Conservation (phyloP, 2,797 vertebrate genomes). For the Aplochiton taeniatus region DNA sequence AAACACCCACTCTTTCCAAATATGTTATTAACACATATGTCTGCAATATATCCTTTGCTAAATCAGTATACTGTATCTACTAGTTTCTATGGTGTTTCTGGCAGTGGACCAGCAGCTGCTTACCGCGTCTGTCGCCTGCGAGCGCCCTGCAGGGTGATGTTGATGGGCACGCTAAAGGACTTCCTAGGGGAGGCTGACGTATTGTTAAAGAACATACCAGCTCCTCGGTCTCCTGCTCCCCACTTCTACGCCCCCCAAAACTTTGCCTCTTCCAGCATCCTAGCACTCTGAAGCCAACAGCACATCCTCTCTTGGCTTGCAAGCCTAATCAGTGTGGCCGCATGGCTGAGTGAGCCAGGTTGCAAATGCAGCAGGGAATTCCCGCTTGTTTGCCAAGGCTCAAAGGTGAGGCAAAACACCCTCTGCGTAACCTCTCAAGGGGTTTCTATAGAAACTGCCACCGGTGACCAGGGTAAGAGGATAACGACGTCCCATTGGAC, state of each 20-base stretch:
- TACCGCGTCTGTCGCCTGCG: constrained; percentile 77
- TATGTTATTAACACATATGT: background rate
- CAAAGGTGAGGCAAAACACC: constrained; percentile 66
- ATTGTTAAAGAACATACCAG: constrained; percentile 66
- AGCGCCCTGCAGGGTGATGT: constrained; percentile 80
- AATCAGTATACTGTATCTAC: too few relatives aligned
- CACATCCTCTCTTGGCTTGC: constrained; percentile 33
- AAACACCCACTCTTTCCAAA: constrained; percentile 1
- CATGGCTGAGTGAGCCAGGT: constrained; percentile 19
- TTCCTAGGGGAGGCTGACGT: constrained; percentile 63
- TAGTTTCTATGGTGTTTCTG: too few relatives aligned
- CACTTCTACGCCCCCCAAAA: constrained; percentile 4
- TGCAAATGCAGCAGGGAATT: constrained; percentile 42
- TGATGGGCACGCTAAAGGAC: constrained; percentile 81
- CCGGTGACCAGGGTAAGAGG: constrained; percentile 65
- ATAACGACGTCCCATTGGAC: constrained; percentile 75
- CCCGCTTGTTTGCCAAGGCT: constrained; percentile 23
- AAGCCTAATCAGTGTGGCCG: constrained; percentile 1
- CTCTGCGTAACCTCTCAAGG: constrained; percentile 35
- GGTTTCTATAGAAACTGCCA: constrained; percentile 81
- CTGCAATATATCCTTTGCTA: too few relatives aligned
- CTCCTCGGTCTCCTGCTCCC: background rate
- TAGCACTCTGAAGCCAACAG: background rate
- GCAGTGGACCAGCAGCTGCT: constrained; percentile 26
- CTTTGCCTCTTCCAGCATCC: constrained; percentile 10